A percentile compares a stretch with the other conserved stretches of the same genome.
Evolutionary conservation across 2,797 vertebrate species (phyloP).

Genomic region (Schizopygopsis malacanthus): DNA sequence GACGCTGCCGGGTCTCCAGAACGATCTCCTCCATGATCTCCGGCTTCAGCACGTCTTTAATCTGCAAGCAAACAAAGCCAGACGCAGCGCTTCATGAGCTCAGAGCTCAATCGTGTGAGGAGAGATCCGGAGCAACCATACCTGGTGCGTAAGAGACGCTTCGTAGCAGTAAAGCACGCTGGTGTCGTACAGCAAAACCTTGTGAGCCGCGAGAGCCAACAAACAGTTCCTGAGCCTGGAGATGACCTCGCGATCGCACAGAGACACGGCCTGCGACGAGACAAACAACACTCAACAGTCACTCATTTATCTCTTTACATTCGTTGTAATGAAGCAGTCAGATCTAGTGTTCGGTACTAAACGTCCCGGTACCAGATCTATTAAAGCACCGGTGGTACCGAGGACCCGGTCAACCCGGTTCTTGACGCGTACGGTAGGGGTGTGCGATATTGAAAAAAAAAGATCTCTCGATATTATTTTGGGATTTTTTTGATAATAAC

Average conservation of each 20-base stretch:
- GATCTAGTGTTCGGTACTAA: too few species aligned
- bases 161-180: constrained; percentile 97
- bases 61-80: constrained; percentile 74
- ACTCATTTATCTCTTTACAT: too few species aligned
- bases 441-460: too few species aligned
- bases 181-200: constrained; percentile 91
- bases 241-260: constrained; percentile 93
- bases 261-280: constrained; percentile 80
- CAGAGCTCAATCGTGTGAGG: background rate
- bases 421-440: too few species aligned
- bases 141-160: constrained; percentile 90
- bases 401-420: too few species aligned
- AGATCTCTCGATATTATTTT: too few species aligned
- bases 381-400: too few species aligned
- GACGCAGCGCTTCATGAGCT: background rate
- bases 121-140: constrained; percentile 62
- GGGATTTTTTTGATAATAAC: too few species aligned
- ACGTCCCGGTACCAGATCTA: too few species aligned
- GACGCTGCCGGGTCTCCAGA: constrained; percentile 89
- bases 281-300: too few species aligned
- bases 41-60: constrained; percentile 95
- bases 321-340: too few species aligned
- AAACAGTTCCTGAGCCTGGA: constrained; percentile 95
- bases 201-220: constrained; percentile 86
- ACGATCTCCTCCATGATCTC: constrained; percentile 94